phyloP scores from a whole-genome alignment of 2,888 invertebrate species.

The Drosophila fungiperda region DNA sequence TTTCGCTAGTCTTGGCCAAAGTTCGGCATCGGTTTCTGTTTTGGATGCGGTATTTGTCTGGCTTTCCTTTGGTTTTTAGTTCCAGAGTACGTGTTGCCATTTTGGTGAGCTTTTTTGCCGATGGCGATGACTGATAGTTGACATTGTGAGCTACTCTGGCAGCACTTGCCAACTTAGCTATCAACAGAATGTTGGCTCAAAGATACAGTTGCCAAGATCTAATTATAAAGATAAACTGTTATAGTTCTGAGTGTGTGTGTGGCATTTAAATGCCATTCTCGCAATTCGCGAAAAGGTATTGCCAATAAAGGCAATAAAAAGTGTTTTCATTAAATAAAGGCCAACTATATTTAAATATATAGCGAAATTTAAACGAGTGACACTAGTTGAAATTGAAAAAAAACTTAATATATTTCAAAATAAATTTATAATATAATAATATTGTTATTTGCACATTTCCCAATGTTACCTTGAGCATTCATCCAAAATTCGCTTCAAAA shows the following conservation, averaged over 20 bases:
- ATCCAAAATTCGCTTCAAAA: background rate
- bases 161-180: constrained; percentile 20
- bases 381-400: background rate
- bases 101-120: constrained; percentile 31
- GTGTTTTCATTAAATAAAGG: constrained; percentile 15
- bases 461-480: background rate
- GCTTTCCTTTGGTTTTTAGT: constrained; percentile 21
- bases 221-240: constrained; percentile 72
- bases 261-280: constrained; percentile 53
- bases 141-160: constrained; percentile 62
- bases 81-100: constrained; percentile 53
- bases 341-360: constrained; percentile 22
- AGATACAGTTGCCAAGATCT: constrained; percentile 58
- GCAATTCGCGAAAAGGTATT: constrained; percentile 30
- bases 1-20: constrained; percentile 57
- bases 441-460: background rate
- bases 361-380: constrained; percentile 15
- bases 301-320: constrained; percentile 22
- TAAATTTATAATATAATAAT: background rate
- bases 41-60: constrained; percentile 14
- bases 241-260: constrained; percentile 43
- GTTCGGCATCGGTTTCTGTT: constrained; percentile 18
- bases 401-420: background rate
- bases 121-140: constrained; percentile 30
- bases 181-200: constrained; percentile 28